Percentiles rank a stretch among this genome's conserved stretches.
phyloP scores from a whole-genome alignment of 2,113 vertebrate genomes.

The Myotis lucifugus region DNA sequence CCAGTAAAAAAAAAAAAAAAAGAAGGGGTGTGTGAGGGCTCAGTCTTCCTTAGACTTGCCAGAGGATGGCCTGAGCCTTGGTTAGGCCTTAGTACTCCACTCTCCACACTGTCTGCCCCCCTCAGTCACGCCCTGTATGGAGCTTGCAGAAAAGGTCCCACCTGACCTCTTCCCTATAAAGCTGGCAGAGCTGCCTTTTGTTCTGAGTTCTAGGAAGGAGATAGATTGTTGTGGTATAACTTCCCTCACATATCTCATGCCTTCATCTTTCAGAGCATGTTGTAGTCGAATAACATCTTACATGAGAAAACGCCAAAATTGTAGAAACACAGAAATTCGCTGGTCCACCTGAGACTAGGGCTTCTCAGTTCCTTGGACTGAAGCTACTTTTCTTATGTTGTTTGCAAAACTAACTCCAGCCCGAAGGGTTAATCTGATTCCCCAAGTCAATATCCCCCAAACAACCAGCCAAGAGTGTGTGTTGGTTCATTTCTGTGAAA shows the following conservation, averaged over 20 bases:
- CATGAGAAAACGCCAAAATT: constrained; percentile 34
- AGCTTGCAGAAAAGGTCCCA: constrained; percentile 9
- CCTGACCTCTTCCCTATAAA: constrained; percentile 53
- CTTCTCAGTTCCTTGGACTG: neutral
- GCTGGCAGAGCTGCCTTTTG: constrained; percentile 26
- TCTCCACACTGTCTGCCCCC: neutral
- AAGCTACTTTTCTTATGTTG: constrained; percentile 59
- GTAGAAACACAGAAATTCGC: constrained; percentile 35
- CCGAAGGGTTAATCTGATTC: constrained; percentile 80
- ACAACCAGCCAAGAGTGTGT: constrained; percentile 75
- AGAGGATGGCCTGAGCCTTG: constrained; percentile 52
- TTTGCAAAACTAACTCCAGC: constrained; percentile 72
- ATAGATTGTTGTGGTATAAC: neutral
- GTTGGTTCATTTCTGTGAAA: constrained; percentile 82
- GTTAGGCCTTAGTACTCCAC: neutral
- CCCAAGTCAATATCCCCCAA: constrained; percentile 75
- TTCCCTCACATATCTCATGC: constrained; percentile 26
- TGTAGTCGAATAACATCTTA: constrained; percentile 20
- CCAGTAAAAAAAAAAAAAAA: constrained; percentile 82
- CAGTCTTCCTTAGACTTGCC: constrained; percentile 54
- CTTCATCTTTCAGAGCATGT: constrained; percentile 47
- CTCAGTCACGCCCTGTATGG: neutral
- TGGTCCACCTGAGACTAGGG: constrained; percentile 26
- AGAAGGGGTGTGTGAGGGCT: constrained; percentile 63
- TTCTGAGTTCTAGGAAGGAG: constrained; percentile 45